phyloP scores from a whole-genome alignment of 2,888 invertebrate genomes.

The Suillia variegata region DNA sequence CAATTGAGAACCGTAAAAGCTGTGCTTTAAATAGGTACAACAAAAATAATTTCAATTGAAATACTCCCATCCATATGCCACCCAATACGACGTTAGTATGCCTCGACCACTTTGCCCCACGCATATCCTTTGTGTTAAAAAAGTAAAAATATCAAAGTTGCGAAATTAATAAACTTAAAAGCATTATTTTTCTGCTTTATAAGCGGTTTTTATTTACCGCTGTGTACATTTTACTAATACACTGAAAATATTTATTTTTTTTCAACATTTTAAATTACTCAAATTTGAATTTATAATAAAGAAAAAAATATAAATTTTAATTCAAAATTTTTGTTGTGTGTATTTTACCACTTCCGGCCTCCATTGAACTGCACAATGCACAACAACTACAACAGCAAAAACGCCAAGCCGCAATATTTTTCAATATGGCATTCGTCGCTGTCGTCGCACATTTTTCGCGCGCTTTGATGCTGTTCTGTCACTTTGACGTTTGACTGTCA shows the following conservation, averaged over 20 bases:
- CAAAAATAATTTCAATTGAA: not conserved
- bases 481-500: conserved; percentile 5
- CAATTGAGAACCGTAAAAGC: not conserved
- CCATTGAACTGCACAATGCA: not conserved
- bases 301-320: no score
- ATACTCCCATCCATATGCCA: not conserved
- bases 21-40: not conserved
- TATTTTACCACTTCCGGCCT: no score
- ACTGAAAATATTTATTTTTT: no score
- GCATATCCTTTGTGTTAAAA: not conserved
- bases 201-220: not conserved
- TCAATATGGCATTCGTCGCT: not conserved
- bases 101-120: not conserved
- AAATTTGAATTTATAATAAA: no score
- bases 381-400: not conserved
- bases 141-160: not conserved
- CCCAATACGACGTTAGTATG: not conserved
- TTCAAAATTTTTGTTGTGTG: no score
- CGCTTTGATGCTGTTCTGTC: conserved; percentile 4
- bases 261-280: no score
- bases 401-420: not conserved
- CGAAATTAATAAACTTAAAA: conserved; percentile 6
- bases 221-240: no score
- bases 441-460: not conserved
- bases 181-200: conserved; percentile 7